Base-by-base conservation (phyloP, 2,797 vertebrate species). In the Anisognathus igniventris region DNA sequence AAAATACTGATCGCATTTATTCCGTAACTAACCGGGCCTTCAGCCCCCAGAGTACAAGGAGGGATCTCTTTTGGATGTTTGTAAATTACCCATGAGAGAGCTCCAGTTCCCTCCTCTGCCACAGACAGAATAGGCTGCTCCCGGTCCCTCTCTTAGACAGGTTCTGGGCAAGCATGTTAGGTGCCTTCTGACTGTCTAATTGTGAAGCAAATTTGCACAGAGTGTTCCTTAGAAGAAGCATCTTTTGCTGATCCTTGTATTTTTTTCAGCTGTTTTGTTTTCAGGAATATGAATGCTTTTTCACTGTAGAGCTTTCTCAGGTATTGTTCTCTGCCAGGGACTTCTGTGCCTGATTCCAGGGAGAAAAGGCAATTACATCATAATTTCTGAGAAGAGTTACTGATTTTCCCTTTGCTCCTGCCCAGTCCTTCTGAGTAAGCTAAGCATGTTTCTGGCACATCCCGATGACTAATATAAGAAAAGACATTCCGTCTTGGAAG, bases 311-410 rank as follows among this genome's bases (percentile, higher is more conserved):
- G 40, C 37, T 79, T 93, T 84, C 77, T 95, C 47, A 91, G 82
- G 66, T 90, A 76, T 68, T 86, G 64, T 74, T 87, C 53, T 80
- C 44, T 95, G 77, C 56, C 53, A 66, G 78, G 35, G 60, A 93
- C 45, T 87, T 86, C 67, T 1, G 3, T 79, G 74, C 27, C 71
- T 65, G 40, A 42, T 74, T 93, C 57, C 53, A 95, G 35, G 75
- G 39, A 92, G 37, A 70, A 93, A 91, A 93, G 65, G 50, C 54
- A 81, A 70, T 85, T 90, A 76, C 25, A 7, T 91, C 60, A 75
- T 87, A 57, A 91, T 80, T 95, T 92, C 87, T 86, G 75, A 93
- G 88, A 85, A 92, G 85, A 93, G 68, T 89, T 86, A 74, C 57
- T 77, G 64, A 79, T 87, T 92, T 87, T 82, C 53, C 57, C 50